Evolutionary conservation across 1,140 invertebrate genomes (phyloP).

Genomic region (Zaprionus davidi): DNA sequence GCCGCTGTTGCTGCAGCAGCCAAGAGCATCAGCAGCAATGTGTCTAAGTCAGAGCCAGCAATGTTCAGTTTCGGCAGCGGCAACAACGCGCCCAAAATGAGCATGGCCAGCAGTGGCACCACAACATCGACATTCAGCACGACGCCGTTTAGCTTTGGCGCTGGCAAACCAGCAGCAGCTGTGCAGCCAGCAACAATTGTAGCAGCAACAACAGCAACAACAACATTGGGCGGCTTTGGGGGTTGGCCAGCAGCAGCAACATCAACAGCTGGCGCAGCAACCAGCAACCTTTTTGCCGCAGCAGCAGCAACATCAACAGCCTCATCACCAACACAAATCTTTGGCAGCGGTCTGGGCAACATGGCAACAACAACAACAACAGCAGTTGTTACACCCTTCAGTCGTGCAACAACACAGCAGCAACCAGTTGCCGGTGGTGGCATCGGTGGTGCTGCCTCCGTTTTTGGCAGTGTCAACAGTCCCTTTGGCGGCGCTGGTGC

Average conservation of each 20-base stretch:
- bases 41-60: not conserved
- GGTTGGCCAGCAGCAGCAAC: conserved; percentile 12
- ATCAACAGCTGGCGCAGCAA: conserved; percentile 7
- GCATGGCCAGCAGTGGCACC: conserved; percentile 8
- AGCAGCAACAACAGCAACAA: conserved; percentile 1
- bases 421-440: conserved; percentile 1
- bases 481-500: conserved; percentile 25
- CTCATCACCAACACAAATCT: conserved; percentile 5
- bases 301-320: not conserved
- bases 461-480: conserved; percentile 45
- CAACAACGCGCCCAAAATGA: conserved; percentile 2
- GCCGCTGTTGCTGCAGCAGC: conserved; percentile 10
- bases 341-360: conserved; percentile 26
- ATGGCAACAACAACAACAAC: conserved; percentile 26
- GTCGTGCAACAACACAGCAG: conserved; percentile 20
- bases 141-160: conserved; percentile 28
- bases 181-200: not conserved
- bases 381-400: conserved; percentile 27
- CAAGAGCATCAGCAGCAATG: conserved; percentile 13
- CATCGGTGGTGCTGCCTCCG: not conserved
- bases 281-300: conserved; percentile 19
- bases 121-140: conserved; percentile 5
- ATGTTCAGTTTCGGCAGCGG: conserved; percentile 40
- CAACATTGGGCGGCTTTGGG: not conserved
- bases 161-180: conserved; percentile 15